phyloP scores from a whole-genome alignment of 2,888 invertebrate species.

The Luperina nickerlii region DNA sequence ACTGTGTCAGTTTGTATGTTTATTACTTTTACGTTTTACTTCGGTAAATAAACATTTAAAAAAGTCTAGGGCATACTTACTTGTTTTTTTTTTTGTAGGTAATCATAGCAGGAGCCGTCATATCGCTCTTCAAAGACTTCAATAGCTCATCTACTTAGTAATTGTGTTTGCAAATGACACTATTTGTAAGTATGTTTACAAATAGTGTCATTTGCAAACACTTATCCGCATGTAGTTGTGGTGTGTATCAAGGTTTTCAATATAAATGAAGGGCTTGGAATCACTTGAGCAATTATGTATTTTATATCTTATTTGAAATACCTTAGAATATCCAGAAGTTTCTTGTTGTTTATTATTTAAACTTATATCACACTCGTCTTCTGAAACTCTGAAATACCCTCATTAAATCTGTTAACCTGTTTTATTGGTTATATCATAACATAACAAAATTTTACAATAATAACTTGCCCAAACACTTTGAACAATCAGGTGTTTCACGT shows the following conservation, averaged over 20 bases:
- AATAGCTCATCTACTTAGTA: not conserved
- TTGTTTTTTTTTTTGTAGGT: slow-evolving; percentile 1
- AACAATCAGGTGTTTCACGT: not conserved
- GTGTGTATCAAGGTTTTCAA: not conserved
- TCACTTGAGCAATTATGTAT: not conserved
- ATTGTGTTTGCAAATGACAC: no score
- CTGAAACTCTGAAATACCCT: not conserved
- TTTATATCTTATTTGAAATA: not conserved
- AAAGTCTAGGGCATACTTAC: not conserved
- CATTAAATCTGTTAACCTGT: not conserved
- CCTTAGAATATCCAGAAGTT: not conserved
- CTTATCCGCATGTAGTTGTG: not conserved
- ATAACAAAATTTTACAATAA: not conserved
- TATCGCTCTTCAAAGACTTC: not conserved
- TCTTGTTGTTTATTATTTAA: not conserved
- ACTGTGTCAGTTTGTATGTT: not conserved
- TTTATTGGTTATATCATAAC: not conserved
- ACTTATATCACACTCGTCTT: not conserved
- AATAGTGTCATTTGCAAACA: not conserved
- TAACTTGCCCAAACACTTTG: no score
- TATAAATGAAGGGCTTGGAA: not conserved
- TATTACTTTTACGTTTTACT: not conserved
- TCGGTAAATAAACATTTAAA: not conserved
- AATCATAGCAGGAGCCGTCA: not conserved
- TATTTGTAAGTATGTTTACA: not conserved